Evolutionary conservation across 1,140 invertebrate species (phyloP), one percentile per base, ranked within the genome.

Genomic region (Hyphantria cunea): DNA sequence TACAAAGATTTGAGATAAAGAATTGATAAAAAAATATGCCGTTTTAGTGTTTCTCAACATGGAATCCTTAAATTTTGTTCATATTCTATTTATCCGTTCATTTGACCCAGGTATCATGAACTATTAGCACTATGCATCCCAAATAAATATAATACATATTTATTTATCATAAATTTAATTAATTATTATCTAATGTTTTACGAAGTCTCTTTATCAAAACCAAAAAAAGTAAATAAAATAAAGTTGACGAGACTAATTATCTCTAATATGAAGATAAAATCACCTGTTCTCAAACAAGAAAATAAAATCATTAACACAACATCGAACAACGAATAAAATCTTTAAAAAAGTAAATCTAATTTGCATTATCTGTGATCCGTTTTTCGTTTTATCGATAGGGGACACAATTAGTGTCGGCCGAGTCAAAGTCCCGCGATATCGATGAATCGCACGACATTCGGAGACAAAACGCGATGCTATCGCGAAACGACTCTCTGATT

Each of bases 401-500:
- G 60, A 71, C 74, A 79, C 78, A 82, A 84, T 84, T 84, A 84
- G 80, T 76, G 82, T 81, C 75, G 77, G 69, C 49, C 66, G 71
- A 73, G 74, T 76, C 74, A 77, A 74, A 78, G 70, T 52, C 33
- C 37, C 56, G 55, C 37, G 64, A 65, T 79, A 75, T 76, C 82
- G 81, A 81, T 83, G 77, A 80, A 76, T 75, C 50, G 54, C 70
- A 50, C 69, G 74, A 75, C 78, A 77, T 74, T 62, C 58, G 62
- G 53, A 74, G 76, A 82, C 80, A 82, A 80, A 80, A 79, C 71
- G 65, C 71, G 80, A 84, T 84, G 37, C 39, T 80, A 84, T 84
- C 80, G 64, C 47, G 32, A 48, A 49, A 15, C 25, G 42, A 42
- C 47, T 39, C 47, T 39, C 49, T 49, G 56, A 52, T 56, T 32